Evolutionary conservation across 30 jellyfish, hydroid and myxozoan genomes (phyloP).

Genomic region (Hydractinia symbiolongicarpus): DNA sequence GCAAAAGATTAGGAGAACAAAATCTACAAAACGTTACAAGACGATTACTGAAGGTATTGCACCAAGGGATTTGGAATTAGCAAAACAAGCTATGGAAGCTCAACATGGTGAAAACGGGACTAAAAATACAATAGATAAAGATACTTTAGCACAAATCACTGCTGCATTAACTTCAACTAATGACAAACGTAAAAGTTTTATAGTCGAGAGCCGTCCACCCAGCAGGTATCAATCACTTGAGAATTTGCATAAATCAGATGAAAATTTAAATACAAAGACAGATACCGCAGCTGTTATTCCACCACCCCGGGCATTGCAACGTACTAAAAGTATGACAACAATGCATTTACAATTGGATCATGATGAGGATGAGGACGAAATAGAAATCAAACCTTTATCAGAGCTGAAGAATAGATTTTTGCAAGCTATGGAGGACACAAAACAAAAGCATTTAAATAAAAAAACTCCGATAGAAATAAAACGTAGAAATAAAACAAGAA

Average conservation of each 20-base stretch:
- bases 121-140: slow-evolving; percentile 17
- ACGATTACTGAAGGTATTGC: slow-evolving; percentile 96
- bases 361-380: slow-evolving; percentile 65
- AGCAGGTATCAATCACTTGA: slow-evolving; percentile 7
- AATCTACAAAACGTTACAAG: slow-evolving; percentile 77
- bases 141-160: slow-evolving; percentile 28
- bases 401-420: slow-evolving; percentile 60
- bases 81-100: slow-evolving; percentile 62
- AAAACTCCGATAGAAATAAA: slow-evolving; percentile 18
- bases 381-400: slow-evolving; percentile 70
- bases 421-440: slow-evolving; percentile 82
- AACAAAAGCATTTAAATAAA: slow-evolving; percentile 48
- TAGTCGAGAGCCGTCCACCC: slow-evolving; percentile 48
- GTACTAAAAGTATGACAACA: slow-evolving; percentile 40
- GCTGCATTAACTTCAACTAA: slow-evolving; percentile 73
- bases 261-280: neutral
- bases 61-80: slow-evolving; percentile 72
- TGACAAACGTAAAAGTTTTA: slow-evolving; percentile 81
- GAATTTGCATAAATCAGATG: slow-evolving; percentile 4
- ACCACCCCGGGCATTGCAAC: slow-evolving; percentile 20
- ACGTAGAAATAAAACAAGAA: slow-evolving; percentile 30
- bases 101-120: slow-evolving; percentile 47
- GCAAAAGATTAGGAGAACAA: slow-evolving; percentile 50
- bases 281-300: neutral
- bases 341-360: slow-evolving; percentile 7